Base-by-base conservation (phyloP, 23 tunicate species). In the Clavelina lepadiformis region DNA sequence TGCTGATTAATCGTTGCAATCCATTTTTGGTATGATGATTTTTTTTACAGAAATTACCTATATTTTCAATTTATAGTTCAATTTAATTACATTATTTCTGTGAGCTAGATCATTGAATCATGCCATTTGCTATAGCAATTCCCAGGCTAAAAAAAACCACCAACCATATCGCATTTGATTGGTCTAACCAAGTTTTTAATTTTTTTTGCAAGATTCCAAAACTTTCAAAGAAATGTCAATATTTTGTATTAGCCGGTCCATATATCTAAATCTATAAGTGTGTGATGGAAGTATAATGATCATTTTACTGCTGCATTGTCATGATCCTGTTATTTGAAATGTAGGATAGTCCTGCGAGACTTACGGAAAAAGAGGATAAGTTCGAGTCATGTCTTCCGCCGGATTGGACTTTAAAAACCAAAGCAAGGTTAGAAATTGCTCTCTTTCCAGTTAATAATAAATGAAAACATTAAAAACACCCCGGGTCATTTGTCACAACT, bases 361-460 rank as follows among this genome's bases (percentile, higher is more conserved):
- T n/a, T 27, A 30, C 26, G 19, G 47, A 35, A 25, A 26, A 37
- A 4, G 31, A 56, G 15, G 27, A 55, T 0, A n/a, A 28, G 20
- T 75, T 60, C 33, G 59, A 73, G 38, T 35, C 46, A 4, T 33
- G 0, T 19, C 60, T 82, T 19, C 88, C 88, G 1, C 23, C 37
- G 20, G 88, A 81, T 63, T 81, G 88, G 88, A 72, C 79, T 24
- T 25, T 81, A 26, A 81, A 81, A 55, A 32, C 72, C 3, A 81
- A 81, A 64, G 76, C 76, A 2, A 74, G 91, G 72, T 81, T 65
- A 11, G 49, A 44, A 11, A 13, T 11, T 15, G 49, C 15, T 44
- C 13, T 13, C 15, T 13, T 11, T 11, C 13, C 15, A 13, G 15
- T 44, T 44, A 13, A 44, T 44, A 44, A 15, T 44, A 13, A 44